Evolutionary conservation across 2,797 vertebrate species (phyloP).

Genomic region (Ibycter americanus): DNA sequence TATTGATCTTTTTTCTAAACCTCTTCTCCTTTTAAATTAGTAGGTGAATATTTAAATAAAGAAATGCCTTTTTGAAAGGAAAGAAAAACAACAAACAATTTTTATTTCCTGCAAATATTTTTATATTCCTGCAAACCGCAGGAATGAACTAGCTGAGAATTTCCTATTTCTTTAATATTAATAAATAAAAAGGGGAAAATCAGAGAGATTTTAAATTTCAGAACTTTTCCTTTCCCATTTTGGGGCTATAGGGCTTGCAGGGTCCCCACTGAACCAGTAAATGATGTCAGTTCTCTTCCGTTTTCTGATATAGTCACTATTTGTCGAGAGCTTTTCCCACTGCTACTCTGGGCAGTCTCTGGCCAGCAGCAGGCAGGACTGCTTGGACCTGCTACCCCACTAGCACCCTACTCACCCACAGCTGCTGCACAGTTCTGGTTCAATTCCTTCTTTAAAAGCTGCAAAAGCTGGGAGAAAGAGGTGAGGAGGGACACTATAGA

Average conservation of each 20-base stretch:
- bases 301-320: not conserved
- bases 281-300: not conserved
- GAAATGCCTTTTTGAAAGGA: not conserved
- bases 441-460: not conserved
- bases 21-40: not conserved
- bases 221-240: not conserved
- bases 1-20: not conserved
- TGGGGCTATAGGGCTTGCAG: not conserved
- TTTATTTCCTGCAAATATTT: not conserved
- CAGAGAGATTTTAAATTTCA: not conserved
- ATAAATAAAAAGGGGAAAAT: not conserved
- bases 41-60: not conserved
- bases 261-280: not conserved
- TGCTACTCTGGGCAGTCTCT: not conserved
- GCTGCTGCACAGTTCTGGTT: not conserved
- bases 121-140: not conserved
- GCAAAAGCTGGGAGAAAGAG: not conserved
- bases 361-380: not conserved
- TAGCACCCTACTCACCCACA: not conserved
- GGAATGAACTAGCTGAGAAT: not conserved
- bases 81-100: not conserved
- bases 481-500: not conserved
- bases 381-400: not conserved
- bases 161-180: not conserved
- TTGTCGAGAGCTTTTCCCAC: not conserved